phyloP scores from a whole-genome alignment of 1,140 invertebrate genomes.

The Myzus persicae region DNA sequence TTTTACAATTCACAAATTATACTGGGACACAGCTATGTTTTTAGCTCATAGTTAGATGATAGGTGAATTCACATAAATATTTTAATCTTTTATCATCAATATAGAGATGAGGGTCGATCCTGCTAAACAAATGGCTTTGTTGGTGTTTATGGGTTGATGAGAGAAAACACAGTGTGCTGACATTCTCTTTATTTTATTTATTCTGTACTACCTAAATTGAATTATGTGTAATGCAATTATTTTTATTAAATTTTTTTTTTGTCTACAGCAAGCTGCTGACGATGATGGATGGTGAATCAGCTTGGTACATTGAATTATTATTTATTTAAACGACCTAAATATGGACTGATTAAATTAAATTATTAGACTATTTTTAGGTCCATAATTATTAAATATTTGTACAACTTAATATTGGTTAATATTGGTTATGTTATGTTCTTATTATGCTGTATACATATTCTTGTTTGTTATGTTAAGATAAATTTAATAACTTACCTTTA shows the following conservation, averaged over 20 bases:
- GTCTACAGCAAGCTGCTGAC: background rate
- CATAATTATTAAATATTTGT: background rate
- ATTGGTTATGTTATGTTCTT: background rate
- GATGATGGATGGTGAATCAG: background rate
- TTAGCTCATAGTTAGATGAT: too few species aligned
- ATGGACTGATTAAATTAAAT: background rate
- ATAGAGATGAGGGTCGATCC: too few species aligned
- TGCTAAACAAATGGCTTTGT: too few species aligned
- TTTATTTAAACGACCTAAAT: background rate
- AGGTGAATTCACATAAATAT: too few species aligned
- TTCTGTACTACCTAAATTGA: too few species aligned
- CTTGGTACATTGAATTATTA: background rate
- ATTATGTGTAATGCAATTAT: background rate
- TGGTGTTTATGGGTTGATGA: too few species aligned
- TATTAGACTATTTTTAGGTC: background rate
- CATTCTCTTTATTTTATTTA: too few species aligned
- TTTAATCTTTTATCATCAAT: too few species aligned
- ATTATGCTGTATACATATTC: background rate
- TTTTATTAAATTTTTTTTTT: background rate
- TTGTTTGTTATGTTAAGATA: background rate
- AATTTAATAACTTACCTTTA: background rate
- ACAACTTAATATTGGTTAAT: background rate
- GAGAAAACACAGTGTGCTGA: too few species aligned
- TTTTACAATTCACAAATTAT: too few species aligned
- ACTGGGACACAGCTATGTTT: too few species aligned